Conservation (phyloP, 2,888 invertebrate species). For the Leptopilina syphax region DNA sequence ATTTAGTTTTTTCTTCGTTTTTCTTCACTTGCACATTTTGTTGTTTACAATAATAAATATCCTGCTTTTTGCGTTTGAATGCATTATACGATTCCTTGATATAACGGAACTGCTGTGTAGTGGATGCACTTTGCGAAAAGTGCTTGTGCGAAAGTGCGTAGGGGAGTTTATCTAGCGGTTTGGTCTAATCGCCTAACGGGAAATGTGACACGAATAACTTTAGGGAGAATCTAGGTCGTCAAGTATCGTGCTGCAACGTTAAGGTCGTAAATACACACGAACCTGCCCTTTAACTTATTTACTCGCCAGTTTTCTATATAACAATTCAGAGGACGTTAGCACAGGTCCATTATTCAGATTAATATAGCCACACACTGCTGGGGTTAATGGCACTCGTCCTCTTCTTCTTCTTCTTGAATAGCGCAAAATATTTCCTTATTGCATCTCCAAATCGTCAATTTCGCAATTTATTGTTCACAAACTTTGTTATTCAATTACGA, state of each 20-base stretch:
- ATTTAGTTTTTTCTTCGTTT: background rate
- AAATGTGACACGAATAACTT: slow-evolving; percentile 55
- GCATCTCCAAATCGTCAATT: background rate
- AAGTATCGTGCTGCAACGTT: slow-evolving; percentile 43
- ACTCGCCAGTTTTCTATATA: slow-evolving; percentile 14
- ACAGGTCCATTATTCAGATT: background rate
- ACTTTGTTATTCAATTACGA: background rate
- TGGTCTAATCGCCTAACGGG: slow-evolving; percentile 46
- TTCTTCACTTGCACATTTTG: background rate
- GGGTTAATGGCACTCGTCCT: background rate
- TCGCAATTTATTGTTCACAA: background rate
- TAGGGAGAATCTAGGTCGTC: slow-evolving; percentile 54
- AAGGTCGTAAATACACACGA: slow-evolving; percentile 46
- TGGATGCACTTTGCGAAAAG: slow-evolving; percentile 36
- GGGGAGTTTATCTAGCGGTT: slow-evolving; percentile 39
- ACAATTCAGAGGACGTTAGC: slow-evolving; percentile 5
- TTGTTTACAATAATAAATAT: background rate
- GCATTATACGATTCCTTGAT: slow-evolving; percentile 20
- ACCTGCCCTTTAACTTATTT: slow-evolving; percentile 36
- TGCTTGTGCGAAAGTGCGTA: slow-evolving; percentile 38
- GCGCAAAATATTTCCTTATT: slow-evolving; percentile 17
- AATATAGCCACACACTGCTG: background rate
- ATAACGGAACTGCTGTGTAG: slow-evolving; percentile 28
- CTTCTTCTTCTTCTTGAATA: background rate
- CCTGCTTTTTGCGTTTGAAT: background rate